Conservation (phyloP, 2,888 invertebrate species). For the Cyclophora punctaria region DNA sequence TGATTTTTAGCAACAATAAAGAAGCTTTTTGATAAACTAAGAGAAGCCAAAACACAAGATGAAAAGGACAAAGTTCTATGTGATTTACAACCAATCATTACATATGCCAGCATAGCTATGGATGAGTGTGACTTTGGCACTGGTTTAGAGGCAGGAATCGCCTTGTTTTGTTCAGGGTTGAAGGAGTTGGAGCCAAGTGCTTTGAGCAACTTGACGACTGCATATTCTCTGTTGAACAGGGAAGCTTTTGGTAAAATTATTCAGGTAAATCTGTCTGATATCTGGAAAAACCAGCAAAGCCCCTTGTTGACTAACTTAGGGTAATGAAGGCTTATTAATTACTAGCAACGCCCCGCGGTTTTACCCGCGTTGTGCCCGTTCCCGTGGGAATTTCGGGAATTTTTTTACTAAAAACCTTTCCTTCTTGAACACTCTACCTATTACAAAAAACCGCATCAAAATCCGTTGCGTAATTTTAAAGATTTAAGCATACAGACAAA, state of each 20-base stretch:
- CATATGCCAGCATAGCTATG: conserved; percentile 89
- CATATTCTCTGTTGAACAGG: conserved; percentile 84
- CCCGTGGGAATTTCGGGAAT: too few relatives aligned
- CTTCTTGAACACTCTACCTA: too few relatives aligned
- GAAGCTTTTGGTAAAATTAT: conserved; percentile 83
- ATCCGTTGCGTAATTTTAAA: too few relatives aligned
- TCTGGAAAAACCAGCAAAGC: too few relatives aligned
- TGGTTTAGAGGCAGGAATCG: conserved; percentile 90
- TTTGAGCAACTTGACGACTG: conserved; percentile 79
- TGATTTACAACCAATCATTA: conserved; percentile 86
- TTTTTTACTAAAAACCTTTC: too few relatives aligned
- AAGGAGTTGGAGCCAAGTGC: conserved; percentile 79
- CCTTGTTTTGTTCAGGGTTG: conserved; percentile 86
- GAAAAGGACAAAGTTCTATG: conserved; percentile 78
- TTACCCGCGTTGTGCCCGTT: too few relatives aligned
- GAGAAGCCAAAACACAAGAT: conserved; percentile 72
- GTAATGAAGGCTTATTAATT: too few relatives aligned
- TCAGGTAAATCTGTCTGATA: conserved; percentile 41
- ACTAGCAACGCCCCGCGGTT: too few relatives aligned
- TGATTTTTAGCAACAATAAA: conserved; percentile 75
- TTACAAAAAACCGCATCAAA: too few relatives aligned
- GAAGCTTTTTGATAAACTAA: conserved; percentile 79
- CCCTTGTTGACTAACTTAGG: too few relatives aligned
- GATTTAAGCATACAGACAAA: too few relatives aligned
- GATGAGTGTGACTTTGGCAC: conserved; percentile 98